Base-by-base conservation (phyloP, 2,113 vertebrate species). In the Piprites chloris region DNA sequence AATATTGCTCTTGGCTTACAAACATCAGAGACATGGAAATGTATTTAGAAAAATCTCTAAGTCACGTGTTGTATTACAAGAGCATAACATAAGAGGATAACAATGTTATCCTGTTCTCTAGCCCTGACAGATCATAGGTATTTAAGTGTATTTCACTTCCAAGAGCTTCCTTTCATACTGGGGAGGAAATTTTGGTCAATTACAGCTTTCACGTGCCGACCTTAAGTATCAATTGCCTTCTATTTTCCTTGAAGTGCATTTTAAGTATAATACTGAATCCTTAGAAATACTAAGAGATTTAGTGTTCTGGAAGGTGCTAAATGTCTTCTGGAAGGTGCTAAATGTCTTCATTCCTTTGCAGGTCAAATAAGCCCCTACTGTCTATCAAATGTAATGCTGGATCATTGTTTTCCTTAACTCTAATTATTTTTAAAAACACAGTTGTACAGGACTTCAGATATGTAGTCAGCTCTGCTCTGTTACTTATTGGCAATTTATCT, bases 151-250 rank as follows among this genome's bases (percentile, higher is more conserved):
- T 87, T 95, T 69, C 17, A 41, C 17, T 76, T 94, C 62, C 58
- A 94, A 85, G 49, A 87, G 24, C 41, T 56, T 79, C 32, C 53
- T 87, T 89, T 75, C 32, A 53, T 72, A 94, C 42, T 4, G 8
- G 14, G 37, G 59, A 92, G 69, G n/a, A 92, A 82, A 76, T 94
- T 76, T 94, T 91, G 85, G 44, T 91, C 82, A 79, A 96, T 94
- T 67, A 85, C 41, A 55, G 41, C 58, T 33, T 69, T 87, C 28
- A 6, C 41, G n/a, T 85, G 71, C 66, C 62, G 83, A 28, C 50
- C 9, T 2, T 53, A 94, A 87, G 55, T 77, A 85, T 76, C 78
- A 49, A 44, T 49, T 68, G 56, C 39, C 49, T 89, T 87, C 50
- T 82, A 61, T 89, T 91, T 94, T 82, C 66, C 47, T 87, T 85